A percentile compares a stretch with the other conserved stretches of the same genome.
These are phyloP conservation scores for Cladorhizidae sp. DNA, from an alignment of 37 sponge, comb jelly and placozoan species.

Conservation along the genomic window DNA sequence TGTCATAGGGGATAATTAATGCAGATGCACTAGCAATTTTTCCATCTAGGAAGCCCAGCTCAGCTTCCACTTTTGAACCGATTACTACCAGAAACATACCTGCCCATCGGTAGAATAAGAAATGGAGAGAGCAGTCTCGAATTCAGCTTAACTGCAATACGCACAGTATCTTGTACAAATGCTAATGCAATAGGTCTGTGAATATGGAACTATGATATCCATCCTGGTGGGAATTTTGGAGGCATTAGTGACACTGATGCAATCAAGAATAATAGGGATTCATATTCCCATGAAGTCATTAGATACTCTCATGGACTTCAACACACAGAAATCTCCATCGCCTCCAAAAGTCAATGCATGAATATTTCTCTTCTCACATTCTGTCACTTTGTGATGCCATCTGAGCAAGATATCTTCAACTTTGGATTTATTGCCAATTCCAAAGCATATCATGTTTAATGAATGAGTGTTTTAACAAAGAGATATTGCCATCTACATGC, in stretches of 20 bases:
- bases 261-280: neutral
- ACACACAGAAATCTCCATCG: conserved; percentile 56
- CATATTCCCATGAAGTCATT: neutral
- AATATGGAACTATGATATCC: conserved; percentile 33
- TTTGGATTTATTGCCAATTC: conserved; percentile 55
- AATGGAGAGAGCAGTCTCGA: conserved; percentile 36
- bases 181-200: conserved; percentile 26
- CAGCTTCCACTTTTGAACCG: too few relatives aligned
- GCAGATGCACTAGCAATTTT: too few relatives aligned
- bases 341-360: conserved; percentile 50
- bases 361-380: conserved; percentile 45
- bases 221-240: conserved; percentile 18
- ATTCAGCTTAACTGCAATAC: conserved; percentile 52
- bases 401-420: conserved; percentile 18
- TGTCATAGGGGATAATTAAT: too few relatives aligned
- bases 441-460: conserved; percentile 45
- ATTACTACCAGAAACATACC: too few relatives aligned
- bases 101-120: too few relatives aligned
- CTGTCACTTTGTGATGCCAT: conserved; percentile 47
- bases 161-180: conserved; percentile 60
- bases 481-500: too few relatives aligned
- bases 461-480: too few relatives aligned
- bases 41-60: too few relatives aligned
- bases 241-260: neutral
- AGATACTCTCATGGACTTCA: conserved; percentile 55